Conservation (phyloP, 2,797 vertebrate genomes). For the Periophthalmus magnuspinnatus region DNA sequence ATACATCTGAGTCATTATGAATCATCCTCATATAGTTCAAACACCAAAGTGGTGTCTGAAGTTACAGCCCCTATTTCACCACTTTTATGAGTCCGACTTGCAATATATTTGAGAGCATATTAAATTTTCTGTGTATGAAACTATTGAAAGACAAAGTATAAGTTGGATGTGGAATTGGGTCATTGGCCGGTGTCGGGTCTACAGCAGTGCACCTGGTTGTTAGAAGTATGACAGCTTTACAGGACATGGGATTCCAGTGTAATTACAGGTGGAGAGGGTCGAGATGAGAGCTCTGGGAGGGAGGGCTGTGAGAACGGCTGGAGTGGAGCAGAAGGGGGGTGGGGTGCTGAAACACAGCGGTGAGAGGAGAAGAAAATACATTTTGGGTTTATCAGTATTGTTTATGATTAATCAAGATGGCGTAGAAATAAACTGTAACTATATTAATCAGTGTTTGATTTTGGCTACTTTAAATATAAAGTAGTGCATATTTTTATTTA, state of each 20-base stretch:
- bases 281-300: constrained; percentile 44
- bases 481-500: too few relatives aligned
- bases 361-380: not conserved
- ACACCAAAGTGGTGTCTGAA: not conserved
- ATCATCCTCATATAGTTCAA: not conserved
- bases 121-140: constrained; percentile 3
- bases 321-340: not conserved
- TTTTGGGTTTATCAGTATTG: not conserved
- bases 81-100: constrained; percentile 8
- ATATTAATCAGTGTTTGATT: not conserved
- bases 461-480: too few relatives aligned
- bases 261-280: constrained; percentile 73
- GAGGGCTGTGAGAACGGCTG: constrained; percentile 41
- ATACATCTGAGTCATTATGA: not conserved
- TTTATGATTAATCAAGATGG: not conserved
- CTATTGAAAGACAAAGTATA: constrained; percentile 11
- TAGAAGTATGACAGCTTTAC: constrained; percentile 71
- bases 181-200: constrained; percentile 48
- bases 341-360: not conserved
- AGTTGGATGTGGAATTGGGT: constrained; percentile 45
- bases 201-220: constrained; percentile 69
- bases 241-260: constrained; percentile 69
- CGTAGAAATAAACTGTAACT: not conserved
- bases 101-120: not conserved
- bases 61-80: not conserved